Evolutionary conservation across 2,113 vertebrate genomes (phyloP), one percentile per base, ranked within the genome.

Genomic region (Myotis davidii): DNA sequence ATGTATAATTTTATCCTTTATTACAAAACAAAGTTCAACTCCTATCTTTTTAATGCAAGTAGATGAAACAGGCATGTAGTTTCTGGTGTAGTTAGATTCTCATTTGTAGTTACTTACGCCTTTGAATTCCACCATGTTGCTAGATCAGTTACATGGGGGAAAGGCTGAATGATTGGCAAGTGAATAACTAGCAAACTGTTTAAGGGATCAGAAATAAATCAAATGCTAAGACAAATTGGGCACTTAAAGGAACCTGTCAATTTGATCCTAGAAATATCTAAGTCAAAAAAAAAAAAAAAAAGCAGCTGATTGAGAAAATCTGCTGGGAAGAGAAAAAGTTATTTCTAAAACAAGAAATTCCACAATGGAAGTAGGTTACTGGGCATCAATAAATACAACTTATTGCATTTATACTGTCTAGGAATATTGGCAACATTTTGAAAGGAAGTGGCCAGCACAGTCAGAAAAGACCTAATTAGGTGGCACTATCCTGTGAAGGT

Each of bases 1-100:
- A 64, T 79, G 1, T 84, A 21, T 72, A 88, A 96, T 97, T 94
- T 90, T 70, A 90, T 61, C 39, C 95, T 86, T 94, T 59, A 96
- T 96, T 97, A 97, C 27, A 96, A 94, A 93, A 25, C 65, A 37
- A 97, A 98, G 77, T 96, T 97, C 18, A 85, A 37, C 20, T 97
- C 18, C 23, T 95, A 74, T 97, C 48, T 95, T 67, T 95, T 94
- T 39, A 95, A 95, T 50, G 6, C 74, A 29, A 95, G 16, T 45
- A 94, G 97, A 64, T 0, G 4, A 97, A 93, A 97, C 61, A 95
- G 85, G 94, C 32, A 45, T 76, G 81, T 42, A 76, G 85, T 87
- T 34, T 34, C 54, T 91, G 42, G 27, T 82, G 74, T 79, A 95
- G 82, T 95, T 96, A 82, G 39, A 93, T 32, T 96, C 56, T 94